Evolutionary conservation across 2,888 invertebrate genomes (phyloP), one percentile per base, ranked within the genome.

Genomic region (Pristionchus entomophagus): DNA sequence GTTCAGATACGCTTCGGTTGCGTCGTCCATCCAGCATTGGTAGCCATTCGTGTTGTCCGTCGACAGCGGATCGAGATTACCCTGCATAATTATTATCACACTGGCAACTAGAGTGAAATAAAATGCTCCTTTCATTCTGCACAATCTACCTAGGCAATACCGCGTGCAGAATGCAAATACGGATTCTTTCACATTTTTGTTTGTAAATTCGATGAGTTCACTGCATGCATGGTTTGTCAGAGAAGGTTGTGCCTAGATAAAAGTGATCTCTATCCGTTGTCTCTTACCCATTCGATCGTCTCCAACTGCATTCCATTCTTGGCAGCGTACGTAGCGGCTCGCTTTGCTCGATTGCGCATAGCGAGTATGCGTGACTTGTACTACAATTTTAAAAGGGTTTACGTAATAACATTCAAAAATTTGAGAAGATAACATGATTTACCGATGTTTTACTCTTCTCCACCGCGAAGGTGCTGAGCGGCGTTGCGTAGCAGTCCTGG

Each of bases 41-140:
- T 88, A 91, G 26, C 92, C 91, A 12, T 89, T 90, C 17, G 87
- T 90, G 77, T 89, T 87, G 84, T 91, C 91, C n/a, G 92, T 92
- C 12, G 91, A 91, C 10, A 89, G 77, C 51, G 91, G 92, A 85
- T 91, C 92, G 53, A 88, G 56, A 51, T 87, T 80, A 17, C 86
- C 69, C 19, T 84, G 35, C 32, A 65, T 59, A 22, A 26, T 12
- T n/a, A 65, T 65, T 65, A 12, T 8, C 35, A 65, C 49, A 49
- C 17, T 17, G 49, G 10, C 49, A 49, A 49, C 17, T 49, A 49
- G 49, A 8, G 49, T 49, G 8, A 49, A 8, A 12, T 49, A 12
- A 12, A 8, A 49, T 49, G 10, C 17, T 56, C 56, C 19, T 56
- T 22, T 56, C 35, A 5, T 65, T 32, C 29, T 29, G 12, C 14